Percentiles rank a stretch among this genome's conserved stretches.
These are phyloP conservation scores for Heterotilapia buettikoferi DNA, from an alignment of 2,113 vertebrate species.

Conservation along the genomic window DNA sequence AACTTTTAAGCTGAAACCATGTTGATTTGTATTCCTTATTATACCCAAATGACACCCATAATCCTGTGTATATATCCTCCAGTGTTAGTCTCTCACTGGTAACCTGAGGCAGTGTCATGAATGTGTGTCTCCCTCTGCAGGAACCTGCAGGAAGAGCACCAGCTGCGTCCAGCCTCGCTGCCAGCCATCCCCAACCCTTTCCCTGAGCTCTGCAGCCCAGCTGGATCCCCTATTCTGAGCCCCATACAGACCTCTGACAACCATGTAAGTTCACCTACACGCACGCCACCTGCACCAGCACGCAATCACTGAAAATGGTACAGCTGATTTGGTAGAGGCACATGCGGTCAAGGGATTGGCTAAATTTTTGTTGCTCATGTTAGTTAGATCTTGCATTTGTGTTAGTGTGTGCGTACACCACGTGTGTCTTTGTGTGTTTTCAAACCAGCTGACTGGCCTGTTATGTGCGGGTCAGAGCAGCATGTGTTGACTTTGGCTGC, in stretches of 20 bases:
- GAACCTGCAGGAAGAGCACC: slow-evolving; percentile 86
- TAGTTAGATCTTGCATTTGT: not conserved
- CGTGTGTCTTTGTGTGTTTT: not conserved
- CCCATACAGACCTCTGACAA: slow-evolving; percentile 76
- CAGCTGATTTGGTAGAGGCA: not conserved
- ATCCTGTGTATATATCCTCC: not conserved
- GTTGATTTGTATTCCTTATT: not conserved
- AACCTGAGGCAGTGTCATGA: not conserved
- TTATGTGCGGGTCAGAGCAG: slow-evolving; percentile 31
- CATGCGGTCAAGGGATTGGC: not conserved
- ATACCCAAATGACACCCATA: not conserved
- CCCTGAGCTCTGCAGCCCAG: slow-evolving; percentile 87
- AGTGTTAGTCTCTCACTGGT: not conserved
- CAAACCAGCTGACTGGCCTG: slow-evolving; percentile 35
- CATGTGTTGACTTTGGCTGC: slow-evolving; percentile 49
- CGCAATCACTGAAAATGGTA: not conserved
- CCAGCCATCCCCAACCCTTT: slow-evolving; percentile 97
- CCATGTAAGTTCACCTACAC: slow-evolving; percentile 73
- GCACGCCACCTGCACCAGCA: rapidly evolving
- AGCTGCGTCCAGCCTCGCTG: slow-evolving; percentile 86
- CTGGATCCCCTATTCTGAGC: slow-evolving; percentile 81
- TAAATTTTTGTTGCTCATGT: not conserved
- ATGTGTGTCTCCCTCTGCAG: slow-evolving; percentile 69
- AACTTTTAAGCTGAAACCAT: not conserved
- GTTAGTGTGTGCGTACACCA: not conserved